Evolutionary conservation across 2,888 invertebrate species (phyloP).

Genomic region (Priocnemis perturbator): DNA sequence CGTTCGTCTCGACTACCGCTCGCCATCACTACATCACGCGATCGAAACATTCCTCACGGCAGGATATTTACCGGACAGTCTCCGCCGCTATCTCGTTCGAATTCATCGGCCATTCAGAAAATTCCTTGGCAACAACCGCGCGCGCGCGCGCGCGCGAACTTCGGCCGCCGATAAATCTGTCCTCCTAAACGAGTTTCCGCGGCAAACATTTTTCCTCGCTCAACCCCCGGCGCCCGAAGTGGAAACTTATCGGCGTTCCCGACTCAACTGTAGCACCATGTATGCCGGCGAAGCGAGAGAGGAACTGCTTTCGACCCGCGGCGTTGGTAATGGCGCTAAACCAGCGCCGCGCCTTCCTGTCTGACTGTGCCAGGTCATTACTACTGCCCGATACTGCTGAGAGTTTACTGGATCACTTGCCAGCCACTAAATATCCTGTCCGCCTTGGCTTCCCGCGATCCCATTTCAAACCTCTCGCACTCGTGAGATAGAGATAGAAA

Average conservation of each 20-base stretch:
- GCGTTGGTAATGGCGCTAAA: conserved; percentile 7
- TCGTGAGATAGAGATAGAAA: no score
- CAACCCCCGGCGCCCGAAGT: conserved; percentile 9
- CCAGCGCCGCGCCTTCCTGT: conserved; percentile 14
- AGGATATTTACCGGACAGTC: no score
- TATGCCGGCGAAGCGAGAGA: conserved; percentile 14
- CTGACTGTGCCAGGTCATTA: conserved; percentile 20
- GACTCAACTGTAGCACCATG: conserved; percentile 20
- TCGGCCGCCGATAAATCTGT: conserved; percentile 25
- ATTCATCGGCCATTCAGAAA: conserved; percentile 3
- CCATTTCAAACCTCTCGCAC: no score
- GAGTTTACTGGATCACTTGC: no score
- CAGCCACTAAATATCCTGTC: no score
- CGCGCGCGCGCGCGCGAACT: conserved; percentile 1
- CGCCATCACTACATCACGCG: no score
- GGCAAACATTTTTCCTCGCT: conserved; percentile 18
- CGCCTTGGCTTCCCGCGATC: no score
- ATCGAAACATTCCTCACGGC: no score
- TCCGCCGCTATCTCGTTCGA: not conserved
- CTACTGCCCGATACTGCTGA: conserved; percentile 23
- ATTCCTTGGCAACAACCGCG: conserved; percentile 11
- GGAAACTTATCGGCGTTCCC: conserved; percentile 35
- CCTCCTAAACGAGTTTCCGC: conserved; percentile 15
- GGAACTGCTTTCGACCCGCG: conserved; percentile 19
- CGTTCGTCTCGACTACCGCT: no score